Evolutionary conservation across 2,888 invertebrate genomes (phyloP).

Genomic region (Perithous albicinctus): DNA sequence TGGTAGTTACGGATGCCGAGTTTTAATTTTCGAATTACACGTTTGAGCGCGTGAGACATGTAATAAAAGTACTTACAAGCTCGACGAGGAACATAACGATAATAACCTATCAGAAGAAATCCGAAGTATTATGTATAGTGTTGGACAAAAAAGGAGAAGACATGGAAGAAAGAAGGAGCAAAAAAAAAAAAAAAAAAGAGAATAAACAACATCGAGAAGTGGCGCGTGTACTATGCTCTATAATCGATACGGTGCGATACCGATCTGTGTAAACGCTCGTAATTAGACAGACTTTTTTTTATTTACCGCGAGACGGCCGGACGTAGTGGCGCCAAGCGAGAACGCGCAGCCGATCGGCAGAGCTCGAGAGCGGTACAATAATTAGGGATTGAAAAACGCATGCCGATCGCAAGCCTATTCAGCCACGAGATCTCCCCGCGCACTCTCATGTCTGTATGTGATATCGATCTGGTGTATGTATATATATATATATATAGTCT

Average conservation of each 20-base stretch:
- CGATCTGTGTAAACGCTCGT: slow-evolving; percentile 70
- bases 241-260: slow-evolving; percentile 68
- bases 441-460: slow-evolving; percentile 7
- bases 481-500: neutral
- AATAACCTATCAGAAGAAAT: slow-evolving; percentile 49
- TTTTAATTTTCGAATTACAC: slow-evolving; percentile 53
- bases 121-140: neutral
- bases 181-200: no score
- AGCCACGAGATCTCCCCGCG: slow-evolving; percentile 12
- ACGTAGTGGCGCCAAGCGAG: slow-evolving; percentile 63
- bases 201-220: slow-evolving; percentile 40
- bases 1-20: slow-evolving; percentile 37
- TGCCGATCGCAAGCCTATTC: slow-evolving; percentile 29
- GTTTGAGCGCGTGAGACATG: slow-evolving; percentile 44
- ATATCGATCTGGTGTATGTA: slow-evolving; percentile 22
- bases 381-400: slow-evolving; percentile 63
- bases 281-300: slow-evolving; percentile 61
- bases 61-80: slow-evolving; percentile 55
- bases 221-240: slow-evolving; percentile 53
- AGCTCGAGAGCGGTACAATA: slow-evolving; percentile 56
- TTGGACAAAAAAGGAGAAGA: slow-evolving; percentile 11
- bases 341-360: slow-evolving; percentile 14
- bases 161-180: slow-evolving; percentile 1
- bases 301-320: slow-evolving; percentile 64
- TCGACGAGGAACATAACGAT: slow-evolving; percentile 49